Conservation (phyloP, 2,888 invertebrate genomes). For the Lamellibrachia satsuma region DNA sequence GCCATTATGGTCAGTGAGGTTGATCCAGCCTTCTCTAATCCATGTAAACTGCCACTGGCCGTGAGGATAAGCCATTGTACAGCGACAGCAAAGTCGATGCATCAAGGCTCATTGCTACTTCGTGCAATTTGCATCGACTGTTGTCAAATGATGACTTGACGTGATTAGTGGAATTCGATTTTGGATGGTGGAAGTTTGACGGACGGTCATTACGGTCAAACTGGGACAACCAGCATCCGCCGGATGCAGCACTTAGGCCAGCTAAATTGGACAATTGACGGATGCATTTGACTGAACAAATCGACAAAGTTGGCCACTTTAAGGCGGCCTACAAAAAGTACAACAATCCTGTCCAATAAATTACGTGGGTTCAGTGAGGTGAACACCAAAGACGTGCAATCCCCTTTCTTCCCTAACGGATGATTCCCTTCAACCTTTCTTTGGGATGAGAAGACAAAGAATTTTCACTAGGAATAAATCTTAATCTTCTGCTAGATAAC, state of each 20-base stretch:
- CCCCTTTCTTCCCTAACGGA: background rate
- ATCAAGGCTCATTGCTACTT: background rate
- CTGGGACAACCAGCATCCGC: background rate
- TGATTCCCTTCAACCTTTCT: too few species aligned
- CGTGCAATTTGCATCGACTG: slow-evolving; percentile 17
- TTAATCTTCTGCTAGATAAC: too few species aligned
- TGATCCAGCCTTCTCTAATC: slow-evolving; percentile 1
- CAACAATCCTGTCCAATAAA: background rate
- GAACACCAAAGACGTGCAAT: background rate
- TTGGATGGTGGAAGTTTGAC: background rate
- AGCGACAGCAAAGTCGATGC: background rate
- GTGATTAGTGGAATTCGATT: slow-evolving; percentile 17
- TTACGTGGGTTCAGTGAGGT: background rate
- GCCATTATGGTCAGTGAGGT: background rate
- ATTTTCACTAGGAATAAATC: too few species aligned
- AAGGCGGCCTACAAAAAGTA: background rate
- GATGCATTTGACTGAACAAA: background rate
- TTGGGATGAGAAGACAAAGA: too few species aligned
- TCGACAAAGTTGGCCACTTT: background rate
- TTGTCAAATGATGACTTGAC: background rate
- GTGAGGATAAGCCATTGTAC: slow-evolving; percentile 1
- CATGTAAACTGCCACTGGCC: background rate
- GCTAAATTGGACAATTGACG: slow-evolving; percentile 1
- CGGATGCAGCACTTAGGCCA: background rate
- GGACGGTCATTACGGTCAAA: background rate